Conservation (phyloP, 2,888 invertebrate genomes). For the Disparrhopalites patrizii region DNA sequence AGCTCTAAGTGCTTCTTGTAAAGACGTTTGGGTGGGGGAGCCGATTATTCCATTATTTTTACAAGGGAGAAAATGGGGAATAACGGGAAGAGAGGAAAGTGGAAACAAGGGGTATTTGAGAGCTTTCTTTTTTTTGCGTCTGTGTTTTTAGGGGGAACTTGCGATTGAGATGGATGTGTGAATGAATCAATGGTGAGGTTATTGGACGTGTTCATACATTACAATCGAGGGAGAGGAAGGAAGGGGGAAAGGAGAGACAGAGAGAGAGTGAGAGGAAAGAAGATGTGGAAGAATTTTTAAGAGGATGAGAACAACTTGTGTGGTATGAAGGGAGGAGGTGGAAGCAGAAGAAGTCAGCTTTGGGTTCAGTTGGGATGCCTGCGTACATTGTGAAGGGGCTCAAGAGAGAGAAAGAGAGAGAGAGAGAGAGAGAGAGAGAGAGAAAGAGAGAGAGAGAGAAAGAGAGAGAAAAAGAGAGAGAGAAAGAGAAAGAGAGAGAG, state of each 20-base stretch:
- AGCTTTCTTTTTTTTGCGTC: neutral
- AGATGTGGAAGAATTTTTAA: no score
- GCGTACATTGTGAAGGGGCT: neutral
- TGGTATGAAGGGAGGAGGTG: neutral
- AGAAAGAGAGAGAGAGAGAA: no score
- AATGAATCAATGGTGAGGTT: constrained; percentile 22
- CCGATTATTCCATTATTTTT: no score
- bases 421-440: no score
- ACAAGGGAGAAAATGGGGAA: no score
- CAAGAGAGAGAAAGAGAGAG: no score
- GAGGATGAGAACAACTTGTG: no score
- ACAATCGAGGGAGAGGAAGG: constrained; percentile 5
- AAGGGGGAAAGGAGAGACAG: neutral
- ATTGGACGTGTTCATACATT: no score
- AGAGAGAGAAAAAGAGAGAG: constrained; percentile 1
- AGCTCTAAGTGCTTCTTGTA: no score
- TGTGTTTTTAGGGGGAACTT: neutral
- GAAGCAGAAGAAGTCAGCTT: neutral
- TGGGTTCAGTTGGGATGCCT: neutral
- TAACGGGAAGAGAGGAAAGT: no score
- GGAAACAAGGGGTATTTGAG: constrained; percentile 1
- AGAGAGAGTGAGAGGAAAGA: neutral
- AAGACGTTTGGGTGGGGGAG: no score
- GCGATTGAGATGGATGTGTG: constrained; percentile 21
- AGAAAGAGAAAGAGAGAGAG: constrained; percentile 7